These are phyloP conservation scores for Percopsis omiscomaycus DNA, from an alignment of 2,797 vertebrate species.

Conservation along the genomic window DNA sequence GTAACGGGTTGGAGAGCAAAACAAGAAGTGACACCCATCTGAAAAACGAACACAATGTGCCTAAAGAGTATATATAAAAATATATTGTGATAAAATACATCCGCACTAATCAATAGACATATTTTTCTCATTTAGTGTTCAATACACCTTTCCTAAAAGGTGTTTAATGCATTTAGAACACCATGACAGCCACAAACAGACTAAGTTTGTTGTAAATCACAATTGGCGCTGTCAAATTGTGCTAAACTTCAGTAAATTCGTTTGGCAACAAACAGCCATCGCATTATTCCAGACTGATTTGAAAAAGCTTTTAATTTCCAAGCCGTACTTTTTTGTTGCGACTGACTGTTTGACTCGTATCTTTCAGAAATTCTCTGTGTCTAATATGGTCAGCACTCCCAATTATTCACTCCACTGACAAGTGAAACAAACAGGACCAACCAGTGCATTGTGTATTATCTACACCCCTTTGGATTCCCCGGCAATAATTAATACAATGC, in stretches of 20 bases:
- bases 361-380: constrained; percentile 77
- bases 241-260: constrained; percentile 63
- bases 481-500: constrained; percentile 84
- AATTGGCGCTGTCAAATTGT: constrained; percentile 40
- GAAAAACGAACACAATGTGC: constrained; percentile 6
- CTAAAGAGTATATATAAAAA: not conserved
- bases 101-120: not conserved
- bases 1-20: constrained; percentile 42
- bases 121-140: not conserved
- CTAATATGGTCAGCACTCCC: constrained; percentile 85
- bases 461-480: constrained; percentile 80
- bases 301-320: constrained; percentile 93
- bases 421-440: constrained; percentile 83
- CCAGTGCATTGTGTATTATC: constrained; percentile 83
- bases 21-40: constrained; percentile 35
- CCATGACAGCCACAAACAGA: constrained; percentile 10
- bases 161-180: no score
- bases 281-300: constrained; percentile 72
- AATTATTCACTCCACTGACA: constrained; percentile 86
- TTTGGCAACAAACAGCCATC: constrained; percentile 58
- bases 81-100: not conserved
- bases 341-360: constrained; percentile 72
- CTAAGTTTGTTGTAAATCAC: constrained; percentile 37
- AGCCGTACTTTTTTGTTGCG: constrained; percentile 81
- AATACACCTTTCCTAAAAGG: no score